Evolutionary conservation across 2,113 vertebrate species (phyloP), one percentile per base, ranked within the genome.

Genomic region (Carollia perspicillata): DNA sequence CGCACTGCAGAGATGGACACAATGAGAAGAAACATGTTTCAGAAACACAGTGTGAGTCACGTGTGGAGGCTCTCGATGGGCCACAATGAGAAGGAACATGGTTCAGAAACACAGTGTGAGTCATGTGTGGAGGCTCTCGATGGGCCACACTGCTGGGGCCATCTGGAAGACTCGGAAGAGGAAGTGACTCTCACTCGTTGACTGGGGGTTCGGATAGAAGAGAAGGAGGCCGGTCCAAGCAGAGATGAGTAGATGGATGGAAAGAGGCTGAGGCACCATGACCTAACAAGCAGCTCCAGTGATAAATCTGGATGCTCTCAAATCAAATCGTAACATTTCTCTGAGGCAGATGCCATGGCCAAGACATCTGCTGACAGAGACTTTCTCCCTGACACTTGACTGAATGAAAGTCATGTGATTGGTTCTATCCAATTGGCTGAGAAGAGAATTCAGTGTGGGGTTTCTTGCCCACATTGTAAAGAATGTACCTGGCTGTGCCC

Each of bases 401-500:
- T n/a, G 2, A 8, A 11, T 3, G 1, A 0, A 35, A 18, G 42
- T 30, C 30, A 2, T 30, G 35, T 33, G 44, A 4, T 8, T 10
- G 30, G 14, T n/a, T 51, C 49, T 63, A 5, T 6, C 55, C 33
- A 6, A 42, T 13, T 6, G 10, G 12, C 16, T 20, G 49, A 81
- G 49, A n/a, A 16, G 5, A 33, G 9, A n/a, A 26, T 13, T 66
- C n/a, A 6, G 9, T n/a, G 17, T 17, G 8, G 1, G 8, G 14
- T 14, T 75, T 75, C 17, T 22, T 37, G 42, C 8, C 2, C 7
- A 26, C 6, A 11, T 17, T 42, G 5, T 55, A 20, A 18, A 12
- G 2, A 0, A 7, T 51, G 23, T 11, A 1, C 20, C 11, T 4
- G 8, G n/a, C 53, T 7, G 8, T 5, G 1, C 44, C 11, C 13